phyloP scores from a whole-genome alignment of 2,113 vertebrate genomes.

The Herpailurus yagouaroundi region DNA sequence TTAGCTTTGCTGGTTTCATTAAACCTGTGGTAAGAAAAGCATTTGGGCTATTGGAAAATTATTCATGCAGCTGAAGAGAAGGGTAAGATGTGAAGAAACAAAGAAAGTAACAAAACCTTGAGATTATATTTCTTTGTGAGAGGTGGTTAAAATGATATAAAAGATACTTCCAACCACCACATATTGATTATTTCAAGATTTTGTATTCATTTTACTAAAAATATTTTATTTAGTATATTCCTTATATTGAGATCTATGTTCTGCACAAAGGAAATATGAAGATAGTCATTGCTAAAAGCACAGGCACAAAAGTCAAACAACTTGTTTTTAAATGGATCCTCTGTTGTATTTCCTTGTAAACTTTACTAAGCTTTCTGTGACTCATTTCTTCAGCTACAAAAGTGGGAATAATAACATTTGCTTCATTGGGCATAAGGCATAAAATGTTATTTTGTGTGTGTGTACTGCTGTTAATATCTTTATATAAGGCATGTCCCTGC shows the following conservation, averaged over 20 bases:
- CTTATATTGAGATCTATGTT: background rate
- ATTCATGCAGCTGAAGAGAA: slow-evolving; percentile 39
- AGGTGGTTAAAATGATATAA: background rate
- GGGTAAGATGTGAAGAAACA: background rate
- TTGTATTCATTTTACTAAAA: background rate
- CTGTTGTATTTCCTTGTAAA: background rate
- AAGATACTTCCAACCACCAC: background rate
- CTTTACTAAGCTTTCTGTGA: background rate
- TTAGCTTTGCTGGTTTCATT: slow-evolving; percentile 68
- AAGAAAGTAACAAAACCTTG: background rate
- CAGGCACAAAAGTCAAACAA: background rate
- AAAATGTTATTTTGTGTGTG: background rate
- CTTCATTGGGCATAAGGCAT: background rate
- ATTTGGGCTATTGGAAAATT: slow-evolving; percentile 34
- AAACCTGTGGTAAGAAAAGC: slow-evolving; percentile 25
- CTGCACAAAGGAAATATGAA: background rate
- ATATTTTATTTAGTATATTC: background rate
- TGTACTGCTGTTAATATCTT: background rate
- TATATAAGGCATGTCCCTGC: background rate
- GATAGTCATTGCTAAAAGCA: background rate
- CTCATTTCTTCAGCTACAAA: background rate
- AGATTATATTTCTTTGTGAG: background rate
- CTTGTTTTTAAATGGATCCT: background rate
- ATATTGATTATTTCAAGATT: background rate
- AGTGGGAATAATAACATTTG: background rate